Base-by-base conservation (phyloP, 2,888 invertebrate species). In the Incurvaria masculella region DNA sequence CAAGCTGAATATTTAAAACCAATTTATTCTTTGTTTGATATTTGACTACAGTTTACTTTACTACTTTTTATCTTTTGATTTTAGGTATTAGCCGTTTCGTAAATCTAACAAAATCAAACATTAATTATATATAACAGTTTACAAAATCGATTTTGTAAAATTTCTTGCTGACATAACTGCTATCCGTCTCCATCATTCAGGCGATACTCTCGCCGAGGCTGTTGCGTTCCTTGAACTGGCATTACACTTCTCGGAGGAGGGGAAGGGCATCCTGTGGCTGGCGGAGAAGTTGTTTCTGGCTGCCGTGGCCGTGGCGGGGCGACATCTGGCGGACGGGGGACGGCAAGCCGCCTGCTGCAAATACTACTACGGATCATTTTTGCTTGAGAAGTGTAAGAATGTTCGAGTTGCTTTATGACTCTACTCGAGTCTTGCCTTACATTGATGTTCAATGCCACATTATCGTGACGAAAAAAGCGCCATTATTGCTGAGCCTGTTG, bases 221-320 rank as follows among this genome's bases (percentile, higher is more conserved):
- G 56, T 72, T 2, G 62, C 66, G 41, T 60, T 83, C 2, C 57
- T 83, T 1, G 56, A 59, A 1, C 59, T 81, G 1, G 80, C 76
- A 0, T 49, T 70, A 33, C 47, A 60, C 51, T 82, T 75, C 53
- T 63, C 72, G 19, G 68, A 73, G 41, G 58, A 59, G 49, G 74
- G 72, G 20, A 73, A 74, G 56, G 79, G 78, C 1, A 81, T 82
- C 60, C 62, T 81, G 53, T 84, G 83, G 83, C 59, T 84, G 11
- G 81, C 82, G 0, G 80, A 83, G 54, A 81, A 82, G 57, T 64
- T 83, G 44, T 72, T 74, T 49, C 57, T 79, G 5, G 72, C 78
- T 2, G 55, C 72, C 1, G 72, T 81, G 18, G 74, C 73, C 1
- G 68, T 79, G 1, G 69, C 73, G n/a, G 3, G 23, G 23, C 10